Base-by-base conservation (phyloP, 1,140 invertebrate genomes). In the Cydia pomonella region DNA sequence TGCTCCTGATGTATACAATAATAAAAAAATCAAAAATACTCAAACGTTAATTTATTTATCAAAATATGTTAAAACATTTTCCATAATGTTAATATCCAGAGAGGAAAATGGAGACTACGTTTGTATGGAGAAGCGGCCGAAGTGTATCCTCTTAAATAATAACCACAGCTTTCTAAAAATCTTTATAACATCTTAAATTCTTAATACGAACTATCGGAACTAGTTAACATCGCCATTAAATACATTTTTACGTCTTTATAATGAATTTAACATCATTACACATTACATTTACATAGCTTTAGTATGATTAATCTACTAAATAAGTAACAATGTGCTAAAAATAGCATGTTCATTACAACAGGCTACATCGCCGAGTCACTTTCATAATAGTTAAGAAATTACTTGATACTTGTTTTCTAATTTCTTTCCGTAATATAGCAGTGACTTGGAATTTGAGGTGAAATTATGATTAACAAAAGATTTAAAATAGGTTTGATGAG, bases 401-500 rank as follows among this genome's bases (percentile, higher is more conserved):
- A 33, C 64, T 33, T 69, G 16, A 23, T 41, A 69, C 5, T 69
- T 69, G 29, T 69, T 69, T 69, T 69, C 64, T 33, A 69, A 69
- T 69, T 69, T 66, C 63, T 66, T 66, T 69, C 29, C 21, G 33
- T 66, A 66, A 29, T 29, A 13, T 25, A 13, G 16, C 10, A 69
- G 64, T 69, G 64, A 69, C 64, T 69, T 29, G 29, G 27, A 69
- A 69, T 16, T 41, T 69, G 33, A 18, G 9, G 64, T 10, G 64
- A 69, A 69, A 69, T 69, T 69, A 0, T 10, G 33, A 38, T 69
- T 69, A 69, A 69, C 64, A 41, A 69, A 69, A 69, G 64, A 69
- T 27, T 10, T 69, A 18, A 18, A 33, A 38, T 69, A 3, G 64
- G 33, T 38, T 33, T 29, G 12, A 69, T 18, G 63, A 16, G 59